These are phyloP conservation scores for Cariama cristata DNA, from an alignment of 2,113 vertebrate genomes.

Conservation along the genomic window DNA sequence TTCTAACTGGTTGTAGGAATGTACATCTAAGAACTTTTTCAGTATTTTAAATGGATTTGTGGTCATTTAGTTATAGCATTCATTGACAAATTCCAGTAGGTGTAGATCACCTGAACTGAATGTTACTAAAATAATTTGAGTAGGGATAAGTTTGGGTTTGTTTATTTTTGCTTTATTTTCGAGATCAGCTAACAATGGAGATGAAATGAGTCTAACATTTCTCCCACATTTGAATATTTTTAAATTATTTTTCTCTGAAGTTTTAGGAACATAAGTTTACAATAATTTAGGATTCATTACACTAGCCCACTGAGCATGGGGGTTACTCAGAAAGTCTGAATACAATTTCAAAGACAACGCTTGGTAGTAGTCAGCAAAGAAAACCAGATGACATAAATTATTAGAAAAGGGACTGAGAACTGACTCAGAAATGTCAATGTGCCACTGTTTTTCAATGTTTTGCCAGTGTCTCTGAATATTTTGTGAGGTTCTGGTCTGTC, in stretches of 20 bases:
- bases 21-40: background rate
- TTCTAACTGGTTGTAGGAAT: background rate
- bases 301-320: background rate
- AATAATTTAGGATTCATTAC: background rate
- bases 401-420: background rate
- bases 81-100: background rate
- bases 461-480: background rate
- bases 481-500: background rate
- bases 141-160: background rate
- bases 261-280: background rate
- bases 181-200: background rate
- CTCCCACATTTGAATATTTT: background rate
- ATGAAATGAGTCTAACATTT: background rate
- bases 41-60: background rate
- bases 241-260: background rate
- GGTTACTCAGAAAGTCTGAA: background rate
- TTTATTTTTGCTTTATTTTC: background rate
- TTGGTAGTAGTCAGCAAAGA: background rate
- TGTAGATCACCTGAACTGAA: background rate
- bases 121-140: background rate
- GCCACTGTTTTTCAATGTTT: background rate
- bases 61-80: background rate
- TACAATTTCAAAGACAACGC: background rate
- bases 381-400: background rate
- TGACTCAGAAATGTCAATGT: background rate